These are phyloP conservation scores for Periphyllus acericola DNA, from an alignment of 2,888 invertebrate genomes.

Conservation along the genomic window DNA sequence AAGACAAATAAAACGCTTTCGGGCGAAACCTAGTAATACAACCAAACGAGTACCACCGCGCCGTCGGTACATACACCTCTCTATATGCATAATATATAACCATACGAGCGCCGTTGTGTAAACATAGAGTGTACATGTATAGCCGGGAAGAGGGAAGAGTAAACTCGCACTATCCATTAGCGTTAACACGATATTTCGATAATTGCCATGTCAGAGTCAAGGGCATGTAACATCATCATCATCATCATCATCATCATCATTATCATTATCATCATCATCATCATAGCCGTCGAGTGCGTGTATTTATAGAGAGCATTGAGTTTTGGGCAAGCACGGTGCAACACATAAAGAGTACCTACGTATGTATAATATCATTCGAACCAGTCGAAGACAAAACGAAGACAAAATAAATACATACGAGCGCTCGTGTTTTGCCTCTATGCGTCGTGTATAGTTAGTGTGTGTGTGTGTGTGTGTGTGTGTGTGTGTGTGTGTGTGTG, in stretches of 20 bases:
- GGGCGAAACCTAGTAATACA: not conserved
- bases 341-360: too few species aligned
- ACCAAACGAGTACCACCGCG: not conserved
- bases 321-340: constrained; percentile 42
- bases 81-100: too few species aligned
- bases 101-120: not conserved
- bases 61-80: not conserved
- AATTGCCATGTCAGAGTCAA: constrained; percentile 61
- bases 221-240: constrained; percentile 54
- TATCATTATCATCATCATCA: constrained; percentile 28
- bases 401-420: too few species aligned
- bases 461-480: too few species aligned
- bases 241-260: constrained; percentile 25
- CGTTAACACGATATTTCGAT: constrained; percentile 58
- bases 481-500: too few species aligned
- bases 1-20: not conserved
- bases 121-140: not conserved
- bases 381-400: constrained; percentile 4
- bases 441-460: too few species aligned
- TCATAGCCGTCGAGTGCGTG: not conserved
- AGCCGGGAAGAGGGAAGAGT: not conserved
- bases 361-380: constrained; percentile 40
- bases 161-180: constrained; percentile 55
- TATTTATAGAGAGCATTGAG: constrained; percentile 15
- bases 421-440: too few species aligned